Evolutionary conservation across 2,888 invertebrate genomes (phyloP), one percentile per base, ranked within the genome.

Genomic region (Diarsia brunnea): DNA sequence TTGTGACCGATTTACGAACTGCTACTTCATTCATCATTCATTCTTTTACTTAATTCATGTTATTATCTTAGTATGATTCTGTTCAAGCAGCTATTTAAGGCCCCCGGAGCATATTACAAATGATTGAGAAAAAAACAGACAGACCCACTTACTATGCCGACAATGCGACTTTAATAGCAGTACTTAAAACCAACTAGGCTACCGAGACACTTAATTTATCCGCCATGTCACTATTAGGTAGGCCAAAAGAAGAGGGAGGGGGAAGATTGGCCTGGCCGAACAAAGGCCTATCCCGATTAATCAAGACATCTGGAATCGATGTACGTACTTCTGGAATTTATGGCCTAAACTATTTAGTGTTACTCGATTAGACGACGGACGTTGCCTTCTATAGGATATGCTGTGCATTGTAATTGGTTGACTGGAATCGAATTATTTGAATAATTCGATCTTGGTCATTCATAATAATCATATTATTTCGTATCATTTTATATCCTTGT

Each of bases 271-370:
- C 47, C 38, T 27, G 24, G 3, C n/a, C 21, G 63, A 70, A 64
- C 53, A 67, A 38, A 58, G 16, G 55, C 19, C 64, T 47, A 19
- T 65, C 51, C 27, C 27, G 60, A 69, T 81, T 79, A 73, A 73
- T 79, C 64, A 71, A 53, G 61, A 43, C 63, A 61, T 80, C 66
- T 71, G 55, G 43, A 45, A 64, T 63, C 82, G 51, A 68, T 75
- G 53, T 73, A 63, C 64, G 75, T 69, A 24, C 5, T 70, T 38
- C 38, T 31, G 38, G 38, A 60, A 78, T 85, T 84, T 78, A 85
- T 75, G 21, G 71, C 45, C 27, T 11, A 70, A 75, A 70, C 74
- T 60, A 69, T 78, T 82, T 72, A 65, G 21, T 38, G 65, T 68
- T 55, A 58, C 60, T 69, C 60, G 49, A 79, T 84, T 74, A 51